These are phyloP conservation scores for Antheraea pernyi DNA, from an alignment of 1,140 invertebrate species.

Conservation along the genomic window DNA sequence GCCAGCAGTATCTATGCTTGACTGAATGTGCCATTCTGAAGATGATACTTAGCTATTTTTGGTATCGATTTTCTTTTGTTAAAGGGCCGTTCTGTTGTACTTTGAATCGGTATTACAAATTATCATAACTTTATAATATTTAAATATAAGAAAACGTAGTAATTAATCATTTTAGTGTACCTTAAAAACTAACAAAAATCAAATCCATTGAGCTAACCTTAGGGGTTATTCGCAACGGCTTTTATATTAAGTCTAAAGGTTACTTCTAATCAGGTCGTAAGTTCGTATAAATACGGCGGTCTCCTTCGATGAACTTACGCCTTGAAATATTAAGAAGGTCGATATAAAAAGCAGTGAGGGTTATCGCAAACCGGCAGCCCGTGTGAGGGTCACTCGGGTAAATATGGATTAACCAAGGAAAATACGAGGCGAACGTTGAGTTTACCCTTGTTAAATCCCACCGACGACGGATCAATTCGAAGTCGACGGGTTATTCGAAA, in stretches of 20 bases:
- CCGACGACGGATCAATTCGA: conserved; percentile 4
- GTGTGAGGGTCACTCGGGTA: conserved; percentile 39
- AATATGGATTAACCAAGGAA: conserved; percentile 46
- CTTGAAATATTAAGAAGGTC: conserved; percentile 42
- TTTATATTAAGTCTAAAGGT: background rate
- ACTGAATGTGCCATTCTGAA: no score
- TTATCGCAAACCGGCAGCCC: conserved; percentile 39
- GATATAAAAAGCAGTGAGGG: conserved; percentile 37
- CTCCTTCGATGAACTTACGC: conserved; percentile 26
- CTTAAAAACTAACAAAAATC: background rate
- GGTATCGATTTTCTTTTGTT: no score
- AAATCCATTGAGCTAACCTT: background rate
- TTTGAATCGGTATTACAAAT: no score
- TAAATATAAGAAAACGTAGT: no score
- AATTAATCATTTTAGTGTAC: no score
- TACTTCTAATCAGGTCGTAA: background rate
- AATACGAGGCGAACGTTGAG: conserved; percentile 33
- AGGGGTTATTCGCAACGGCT: background rate
- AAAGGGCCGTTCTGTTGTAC: no score
- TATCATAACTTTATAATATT: no score
- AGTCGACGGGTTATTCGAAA: background rate
- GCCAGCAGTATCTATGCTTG: no score
- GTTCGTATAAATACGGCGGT: conserved; percentile 5
- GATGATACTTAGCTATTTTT: no score
- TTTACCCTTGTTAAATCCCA: conserved; percentile 9